A percentile compares a stretch with the other conserved stretches of the same genome.
Evolutionary conservation across 2,888 invertebrate genomes (phyloP).

Genomic region (Brassicogethes aeneus): DNA sequence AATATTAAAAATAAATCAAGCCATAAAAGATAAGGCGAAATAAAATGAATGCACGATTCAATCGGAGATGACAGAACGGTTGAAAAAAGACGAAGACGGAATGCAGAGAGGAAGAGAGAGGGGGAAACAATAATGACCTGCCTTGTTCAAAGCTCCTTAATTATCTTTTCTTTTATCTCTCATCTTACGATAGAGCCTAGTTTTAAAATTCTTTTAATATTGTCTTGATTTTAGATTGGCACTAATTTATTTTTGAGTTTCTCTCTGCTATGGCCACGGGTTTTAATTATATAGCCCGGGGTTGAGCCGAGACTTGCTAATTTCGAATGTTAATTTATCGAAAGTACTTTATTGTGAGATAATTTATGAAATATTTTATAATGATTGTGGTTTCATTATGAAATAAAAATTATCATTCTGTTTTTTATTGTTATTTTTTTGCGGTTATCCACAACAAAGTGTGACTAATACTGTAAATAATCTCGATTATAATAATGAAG

Average conservation of each 20-base stretch:
- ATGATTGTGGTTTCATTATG: too few species aligned
- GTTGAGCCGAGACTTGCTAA: slow-evolving; percentile 9
- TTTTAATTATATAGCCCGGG: slow-evolving; percentile 12
- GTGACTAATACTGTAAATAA: too few species aligned
- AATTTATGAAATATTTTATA: too few species aligned
- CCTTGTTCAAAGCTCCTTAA: slow-evolving; percentile 26
- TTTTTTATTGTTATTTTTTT: too few species aligned
- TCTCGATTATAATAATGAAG: too few species aligned
- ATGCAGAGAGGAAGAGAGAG: slow-evolving; percentile 17
- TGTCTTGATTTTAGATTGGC: slow-evolving; percentile 18
- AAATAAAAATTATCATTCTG: too few species aligned
- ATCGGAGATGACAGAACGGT: slow-evolving; percentile 9
- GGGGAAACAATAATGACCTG: slow-evolving; percentile 25
- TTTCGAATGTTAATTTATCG: slow-evolving; percentile 6
- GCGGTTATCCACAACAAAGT: too few species aligned
- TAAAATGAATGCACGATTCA: slow-evolving; percentile 4
- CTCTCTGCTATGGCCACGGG: slow-evolving; percentile 11
- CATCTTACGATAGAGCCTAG: slow-evolving; percentile 23
- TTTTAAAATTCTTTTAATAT: slow-evolving; percentile 24
- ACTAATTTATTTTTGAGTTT: slow-evolving; percentile 16
- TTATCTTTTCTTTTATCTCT: slow-evolving; percentile 28
- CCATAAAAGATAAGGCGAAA: slow-evolving; percentile 8
- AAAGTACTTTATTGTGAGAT: too few species aligned
- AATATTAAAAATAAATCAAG: too few species aligned
- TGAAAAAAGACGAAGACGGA: too few species aligned